These are phyloP conservation scores for Cheiracanthium punctorium DNA, from an alignment of 2,888 invertebrate species.

Conservation along the genomic window DNA sequence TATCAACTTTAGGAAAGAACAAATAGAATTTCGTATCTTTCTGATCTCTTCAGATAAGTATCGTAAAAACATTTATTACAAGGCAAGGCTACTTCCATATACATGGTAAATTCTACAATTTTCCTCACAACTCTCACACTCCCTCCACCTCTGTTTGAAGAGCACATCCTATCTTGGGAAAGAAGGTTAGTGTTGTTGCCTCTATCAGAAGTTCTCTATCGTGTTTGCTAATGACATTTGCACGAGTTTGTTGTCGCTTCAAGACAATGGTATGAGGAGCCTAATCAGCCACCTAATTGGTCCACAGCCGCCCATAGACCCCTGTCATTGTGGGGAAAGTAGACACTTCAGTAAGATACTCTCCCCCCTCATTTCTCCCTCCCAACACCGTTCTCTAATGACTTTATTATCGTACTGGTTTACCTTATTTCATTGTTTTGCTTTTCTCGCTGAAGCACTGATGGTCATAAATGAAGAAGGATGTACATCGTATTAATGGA, in stretches of 20 bases:
- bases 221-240: constrained; percentile 59
- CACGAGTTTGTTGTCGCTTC: constrained; percentile 63
- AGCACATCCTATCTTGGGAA: too few species aligned
- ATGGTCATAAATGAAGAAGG: constrained; percentile 12
- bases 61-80: too few species aligned
- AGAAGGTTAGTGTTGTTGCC: too few species aligned
- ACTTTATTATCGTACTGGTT: constrained; percentile 52
- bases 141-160: too few species aligned
- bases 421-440: constrained; percentile 16
- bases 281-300: constrained; percentile 62
- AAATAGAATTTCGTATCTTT: too few species aligned
- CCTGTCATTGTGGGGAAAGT: constrained; percentile 35
- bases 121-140: too few species aligned
- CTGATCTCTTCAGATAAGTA: too few species aligned
- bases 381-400: constrained; percentile 34
- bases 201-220: constrained; percentile 11
- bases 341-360: background rate
- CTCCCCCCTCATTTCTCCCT: background rate
- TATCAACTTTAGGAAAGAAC: too few species aligned
- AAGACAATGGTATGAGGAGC: constrained; percentile 49
- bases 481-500: constrained; percentile 27
- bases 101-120: too few species aligned
- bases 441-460: constrained; percentile 14
- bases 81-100: too few species aligned
- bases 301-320: constrained; percentile 38